Evolutionary conservation across 2,113 vertebrate species (phyloP).

Genomic region (Chaetodon trifascialis): DNA sequence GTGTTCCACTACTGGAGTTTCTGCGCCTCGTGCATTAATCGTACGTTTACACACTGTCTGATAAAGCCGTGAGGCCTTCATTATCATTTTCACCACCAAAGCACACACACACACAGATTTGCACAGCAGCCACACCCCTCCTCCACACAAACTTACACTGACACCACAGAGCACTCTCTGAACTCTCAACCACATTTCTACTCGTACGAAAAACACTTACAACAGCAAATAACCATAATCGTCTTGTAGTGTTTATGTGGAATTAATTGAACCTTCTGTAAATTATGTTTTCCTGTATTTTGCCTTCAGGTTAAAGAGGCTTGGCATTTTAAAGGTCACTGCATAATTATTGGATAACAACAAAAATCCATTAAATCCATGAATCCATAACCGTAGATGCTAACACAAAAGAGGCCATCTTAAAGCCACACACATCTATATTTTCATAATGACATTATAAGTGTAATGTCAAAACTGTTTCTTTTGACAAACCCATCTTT

Average conservation of each 20-base stretch:
- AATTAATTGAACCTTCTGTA: slow-evolving; percentile 2
- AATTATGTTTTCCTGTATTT: background rate
- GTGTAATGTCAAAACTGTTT: background rate
- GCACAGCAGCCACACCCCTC: slow-evolving; percentile 19
- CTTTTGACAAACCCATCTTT: background rate
- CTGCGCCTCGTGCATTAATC: slow-evolving; percentile 11
- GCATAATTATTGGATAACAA: background rate
- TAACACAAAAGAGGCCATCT: background rate
- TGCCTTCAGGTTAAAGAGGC: background rate
- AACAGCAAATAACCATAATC: slow-evolving; percentile 7
- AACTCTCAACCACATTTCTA: slow-evolving; percentile 25
- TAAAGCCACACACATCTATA: background rate
- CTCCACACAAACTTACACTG: slow-evolving; percentile 9
- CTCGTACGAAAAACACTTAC: slow-evolving; percentile 7
- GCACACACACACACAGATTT: slow-evolving; percentile 34
- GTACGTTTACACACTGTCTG: slow-evolving; percentile 37
- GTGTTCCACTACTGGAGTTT: slow-evolving; percentile 38
- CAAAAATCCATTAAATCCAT: background rate
- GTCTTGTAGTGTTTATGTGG: slow-evolving; percentile 10
- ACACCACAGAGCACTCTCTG: slow-evolving; percentile 27
- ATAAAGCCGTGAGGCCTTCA: slow-evolving; percentile 40
- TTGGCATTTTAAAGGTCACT: background rate
- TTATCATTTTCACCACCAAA: slow-evolving; percentile 44
- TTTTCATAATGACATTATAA: background rate
- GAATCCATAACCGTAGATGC: background rate